Percentiles rank a stretch among this genome's conserved stretches.
phyloP scores from a whole-genome alignment of 2,797 vertebrate genomes.

The Mustela erminea region DNA sequence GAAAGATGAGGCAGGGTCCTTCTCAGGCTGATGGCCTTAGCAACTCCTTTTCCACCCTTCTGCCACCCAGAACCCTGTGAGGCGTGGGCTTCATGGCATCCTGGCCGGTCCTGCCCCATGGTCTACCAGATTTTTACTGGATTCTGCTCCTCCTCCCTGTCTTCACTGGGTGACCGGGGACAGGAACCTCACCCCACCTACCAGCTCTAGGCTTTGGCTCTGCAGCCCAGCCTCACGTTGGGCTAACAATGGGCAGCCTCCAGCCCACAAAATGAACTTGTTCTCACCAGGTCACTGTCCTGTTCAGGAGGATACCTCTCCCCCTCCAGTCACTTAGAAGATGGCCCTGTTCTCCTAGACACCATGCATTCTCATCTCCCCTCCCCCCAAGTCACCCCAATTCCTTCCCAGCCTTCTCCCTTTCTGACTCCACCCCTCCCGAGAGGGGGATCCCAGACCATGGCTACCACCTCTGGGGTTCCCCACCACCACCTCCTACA shows the following conservation, averaged over 20 bases:
- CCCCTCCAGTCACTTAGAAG: not conserved
- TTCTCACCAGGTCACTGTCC: not conserved
- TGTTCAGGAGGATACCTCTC: not conserved
- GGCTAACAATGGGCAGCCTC: accelerated
- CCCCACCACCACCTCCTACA: too few species aligned
- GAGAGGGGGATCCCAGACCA: too few species aligned
- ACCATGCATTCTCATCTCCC: not conserved
- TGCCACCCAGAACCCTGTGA: not conserved
- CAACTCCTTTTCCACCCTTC: not conserved
- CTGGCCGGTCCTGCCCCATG: not conserved
- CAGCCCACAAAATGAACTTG: not conserved
- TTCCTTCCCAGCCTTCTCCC: not conserved
- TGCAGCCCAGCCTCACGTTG: not conserved
- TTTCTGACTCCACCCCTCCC: not conserved
- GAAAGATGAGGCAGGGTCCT: not conserved
- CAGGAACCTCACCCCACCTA: not conserved
- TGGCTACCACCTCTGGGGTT: accelerated
- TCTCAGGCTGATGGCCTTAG: not conserved
- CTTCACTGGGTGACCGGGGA: not conserved
- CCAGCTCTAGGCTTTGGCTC: not conserved
- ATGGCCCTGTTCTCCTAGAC: not conserved
- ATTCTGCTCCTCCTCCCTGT: not conserved
- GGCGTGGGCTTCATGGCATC: not conserved
- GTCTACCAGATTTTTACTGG: not conserved
- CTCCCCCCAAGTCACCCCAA: not conserved